Base-by-base conservation (phyloP, 2,113 vertebrate species). In the Barnardius zonarius region DNA sequence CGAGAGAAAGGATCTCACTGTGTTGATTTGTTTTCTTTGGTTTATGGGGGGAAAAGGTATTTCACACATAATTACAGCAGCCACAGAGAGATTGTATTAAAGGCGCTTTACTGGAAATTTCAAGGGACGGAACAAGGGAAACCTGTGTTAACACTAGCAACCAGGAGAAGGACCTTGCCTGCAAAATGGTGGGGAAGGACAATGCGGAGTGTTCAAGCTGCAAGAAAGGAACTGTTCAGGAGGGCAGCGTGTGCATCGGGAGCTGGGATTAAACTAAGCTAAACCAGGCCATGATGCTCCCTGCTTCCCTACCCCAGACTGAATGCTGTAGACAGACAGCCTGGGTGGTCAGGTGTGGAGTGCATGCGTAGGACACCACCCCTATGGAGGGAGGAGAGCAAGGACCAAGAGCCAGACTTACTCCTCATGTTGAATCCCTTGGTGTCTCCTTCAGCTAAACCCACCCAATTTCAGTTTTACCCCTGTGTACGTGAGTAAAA, bases 51-150 rank as follows among this genome's bases (percentile, higher is more conserved):
- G n/a, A 87, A 95, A 97, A 98, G 97, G 90, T 97, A 98, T 98
- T 98, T 98, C 98, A 98, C 97, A 98, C 98, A 97, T 98, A 98
- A 98, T 98, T 98, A 98, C 94, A 96, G 62, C 95, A 94, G 97
- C 97, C 97, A 97, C 97, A 95, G 97, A 51, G 94, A 98, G 97
- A 98, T 97, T 98, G 97, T 98, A 96, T 97, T 96, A 94, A 97
- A 95, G 96, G 91, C 51, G 67, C 92, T 97, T 98, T 98, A 98
- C 98, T 98, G 98, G 98, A 98, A 98, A 97, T 97, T 96, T 97
- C 96, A 90, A 95, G 97, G 94, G 97, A 85, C 83, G 69, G 97
- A 97, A 98, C 97, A 98, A 98, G 97, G 96, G 92, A 97, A 96
- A 96, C 69, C 86, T 98, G 97, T 98, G 97, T 98, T 98, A 96